Base-by-base conservation (phyloP, 30 jellyfish, hydroid and myxozoan genomes). In the Hydractinia echinata region DNA sequence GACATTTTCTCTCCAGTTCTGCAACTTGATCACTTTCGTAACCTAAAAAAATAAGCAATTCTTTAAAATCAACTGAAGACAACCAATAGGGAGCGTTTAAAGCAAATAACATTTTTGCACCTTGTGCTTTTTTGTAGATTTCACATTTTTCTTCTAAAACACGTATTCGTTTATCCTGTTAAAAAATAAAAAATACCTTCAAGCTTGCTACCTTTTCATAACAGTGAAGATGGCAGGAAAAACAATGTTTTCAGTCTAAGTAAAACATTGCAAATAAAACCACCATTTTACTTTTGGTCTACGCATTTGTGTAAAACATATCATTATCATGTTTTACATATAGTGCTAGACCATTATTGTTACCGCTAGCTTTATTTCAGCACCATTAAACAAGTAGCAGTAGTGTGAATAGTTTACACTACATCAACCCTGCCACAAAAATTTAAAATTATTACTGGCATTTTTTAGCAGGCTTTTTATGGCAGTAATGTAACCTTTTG, bases 1-100 rank as follows among this genome's bases (percentile, higher is more conserved):
- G 86, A 73, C 97, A 91, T 79, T 85, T 85, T 66, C 76, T 77
- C 78, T 91, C 90, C 61, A 91, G 94, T 50, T 84, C 83, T 55
- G 67, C 56, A 51, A 84, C 87, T 61, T 76, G 87, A 10, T 89
- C 88, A 81, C 81, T 56, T 4, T 91, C 95, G 72, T 83, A 76
- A n/a, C 96, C 96, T 89, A 50, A 30, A 30, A n/a, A 30, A 30
- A 30, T 30, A 30, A 30, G 1, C 44, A 30, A 30, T 30, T 30
- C 44, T 30, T 30, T 2, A 30, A 30, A 30, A 30, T 30, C 44
- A 30, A 30, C 44, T 30, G 44, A 30, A 30, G 44, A 0, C 44
- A 30, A 2, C 44, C 44, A 30, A 30, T 30, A 30, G 44, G 15
- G 15, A 58, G 69, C 69, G 19, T 13, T 1, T 58, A 58, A 16